Conservation (phyloP, 2,797 vertebrate species). For the Staurois parvus region DNA sequence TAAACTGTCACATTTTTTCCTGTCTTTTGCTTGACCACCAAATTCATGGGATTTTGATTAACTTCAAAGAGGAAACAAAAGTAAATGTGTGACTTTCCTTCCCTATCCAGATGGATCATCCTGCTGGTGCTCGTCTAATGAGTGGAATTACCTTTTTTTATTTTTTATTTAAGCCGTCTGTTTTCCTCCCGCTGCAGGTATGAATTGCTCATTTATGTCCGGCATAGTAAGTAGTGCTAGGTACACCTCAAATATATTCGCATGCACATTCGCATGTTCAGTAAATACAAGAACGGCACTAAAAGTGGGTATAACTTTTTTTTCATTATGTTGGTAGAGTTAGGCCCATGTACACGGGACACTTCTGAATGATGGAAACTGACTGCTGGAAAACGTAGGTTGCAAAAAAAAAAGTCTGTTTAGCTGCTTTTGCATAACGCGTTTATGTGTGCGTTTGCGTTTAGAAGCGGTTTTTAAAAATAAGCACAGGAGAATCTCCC, state of each 20-base stretch:
- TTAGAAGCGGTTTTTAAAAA: no score
- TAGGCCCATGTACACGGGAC: no score
- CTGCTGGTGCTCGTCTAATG: neutral
- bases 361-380: no score
- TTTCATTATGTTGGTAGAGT: no score
- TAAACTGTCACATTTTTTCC: conserved; percentile 41
- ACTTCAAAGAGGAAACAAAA: conserved; percentile 17
- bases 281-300: neutral
- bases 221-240: neutral
- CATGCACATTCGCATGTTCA: neutral
- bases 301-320: no score
- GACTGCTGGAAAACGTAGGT: no score
- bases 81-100: conserved; percentile 31
- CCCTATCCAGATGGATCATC: neutral
- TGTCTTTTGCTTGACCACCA: conserved; percentile 18
- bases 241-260: no score
- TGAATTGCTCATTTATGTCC: neutral
- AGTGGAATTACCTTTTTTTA: neutral
- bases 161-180: neutral
- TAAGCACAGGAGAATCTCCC: no score
- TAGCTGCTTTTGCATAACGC: no score
- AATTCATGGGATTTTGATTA: conserved; percentile 16
- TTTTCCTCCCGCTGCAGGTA: neutral
- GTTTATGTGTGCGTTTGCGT: no score
- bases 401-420: no score